Conservation (phyloP, 2,797 vertebrate genomes). For the Urosaurus nigricauda region DNA sequence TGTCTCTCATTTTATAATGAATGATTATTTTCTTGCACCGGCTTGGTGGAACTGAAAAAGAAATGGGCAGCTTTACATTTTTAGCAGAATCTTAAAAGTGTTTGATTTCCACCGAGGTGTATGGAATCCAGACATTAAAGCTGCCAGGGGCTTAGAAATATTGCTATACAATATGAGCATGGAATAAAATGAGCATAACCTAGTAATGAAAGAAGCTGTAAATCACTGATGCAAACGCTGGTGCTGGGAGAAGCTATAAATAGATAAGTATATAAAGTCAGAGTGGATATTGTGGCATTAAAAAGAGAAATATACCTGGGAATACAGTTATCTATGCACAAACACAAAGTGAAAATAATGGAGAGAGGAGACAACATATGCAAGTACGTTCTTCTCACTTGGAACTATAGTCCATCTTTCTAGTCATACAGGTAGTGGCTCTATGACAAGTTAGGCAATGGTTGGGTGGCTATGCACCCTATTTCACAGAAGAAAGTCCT, state of each 20-base stretch:
- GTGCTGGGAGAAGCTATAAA: slow-evolving; percentile 3
- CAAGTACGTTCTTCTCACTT: neutral
- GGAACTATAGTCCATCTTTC: neutral
- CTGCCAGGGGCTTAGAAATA: slow-evolving; percentile 44
- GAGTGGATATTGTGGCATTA: neutral
- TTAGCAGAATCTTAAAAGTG: neutral
- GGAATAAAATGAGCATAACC: neutral
- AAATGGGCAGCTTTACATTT: slow-evolving; percentile 17
- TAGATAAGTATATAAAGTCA: slow-evolving; percentile 10
- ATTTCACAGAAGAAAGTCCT: neutral
- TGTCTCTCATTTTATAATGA: neutral
- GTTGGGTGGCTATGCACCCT: neutral
- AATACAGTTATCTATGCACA: neutral
- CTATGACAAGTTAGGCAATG: neutral
- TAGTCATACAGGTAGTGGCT: neutral
- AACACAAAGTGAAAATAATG: neutral
- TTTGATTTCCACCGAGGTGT: slow-evolving; percentile 11
- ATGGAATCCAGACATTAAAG: slow-evolving; percentile 34
- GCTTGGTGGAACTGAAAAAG: too few species aligned
- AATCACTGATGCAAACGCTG: slow-evolving; percentile 25
- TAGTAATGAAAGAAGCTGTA: slow-evolving; percentile 30
- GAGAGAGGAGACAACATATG: neutral
- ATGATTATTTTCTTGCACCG: too few species aligned
- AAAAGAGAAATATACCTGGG: neutral
- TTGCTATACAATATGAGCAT: slow-evolving; percentile 12